Conservation (phyloP, 1,140 invertebrate genomes). For the Amyelois transitella region DNA sequence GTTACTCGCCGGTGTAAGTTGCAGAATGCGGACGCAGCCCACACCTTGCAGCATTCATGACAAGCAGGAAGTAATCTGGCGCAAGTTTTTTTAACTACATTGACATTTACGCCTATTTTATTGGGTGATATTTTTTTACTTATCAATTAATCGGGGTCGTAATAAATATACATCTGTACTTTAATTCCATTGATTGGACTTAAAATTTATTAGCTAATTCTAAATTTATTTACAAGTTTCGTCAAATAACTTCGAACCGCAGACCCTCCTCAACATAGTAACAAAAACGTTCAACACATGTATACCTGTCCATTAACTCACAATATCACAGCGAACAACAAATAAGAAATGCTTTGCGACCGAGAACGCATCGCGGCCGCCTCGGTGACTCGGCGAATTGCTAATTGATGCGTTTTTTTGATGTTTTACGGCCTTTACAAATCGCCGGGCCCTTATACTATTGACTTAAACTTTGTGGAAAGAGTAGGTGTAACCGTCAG, state of each 20-base stretch:
- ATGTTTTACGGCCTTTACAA: slow-evolving; percentile 42
- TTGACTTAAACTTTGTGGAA: slow-evolving; percentile 79
- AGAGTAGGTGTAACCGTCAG: slow-evolving; percentile 87
- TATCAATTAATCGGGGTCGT: not conserved
- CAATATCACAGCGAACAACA: slow-evolving; percentile 72
- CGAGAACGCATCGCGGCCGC: slow-evolving; percentile 29
- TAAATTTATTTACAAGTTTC: slow-evolving; percentile 68
- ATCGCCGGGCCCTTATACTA: slow-evolving; percentile 39
- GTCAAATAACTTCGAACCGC: slow-evolving; percentile 29
- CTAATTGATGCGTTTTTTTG: slow-evolving; percentile 53
- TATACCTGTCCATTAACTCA: slow-evolving; percentile 60
- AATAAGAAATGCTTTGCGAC: slow-evolving; percentile 61
- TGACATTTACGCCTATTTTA: slow-evolving; percentile 1
- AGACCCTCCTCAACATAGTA: slow-evolving; percentile 31
- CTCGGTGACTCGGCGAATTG: slow-evolving; percentile 55
- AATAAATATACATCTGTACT: not conserved
- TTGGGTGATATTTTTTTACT: slow-evolving; percentile 1
- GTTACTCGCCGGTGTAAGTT: slow-evolving; percentile 41
- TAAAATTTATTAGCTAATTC: slow-evolving; percentile 18
- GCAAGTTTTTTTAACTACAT: slow-evolving; percentile 27
- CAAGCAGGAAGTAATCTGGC: slow-evolving; percentile 47
- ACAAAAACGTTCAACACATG: slow-evolving; percentile 49
- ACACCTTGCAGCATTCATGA: slow-evolving; percentile 37
- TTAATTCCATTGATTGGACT: not conserved
- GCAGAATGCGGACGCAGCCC: slow-evolving; percentile 66